A percentile compares a stretch with the other conserved stretches of the same genome.
phyloP scores from a whole-genome alignment of 2,113 vertebrate species.

The Kryptolebias marmoratus region DNA sequence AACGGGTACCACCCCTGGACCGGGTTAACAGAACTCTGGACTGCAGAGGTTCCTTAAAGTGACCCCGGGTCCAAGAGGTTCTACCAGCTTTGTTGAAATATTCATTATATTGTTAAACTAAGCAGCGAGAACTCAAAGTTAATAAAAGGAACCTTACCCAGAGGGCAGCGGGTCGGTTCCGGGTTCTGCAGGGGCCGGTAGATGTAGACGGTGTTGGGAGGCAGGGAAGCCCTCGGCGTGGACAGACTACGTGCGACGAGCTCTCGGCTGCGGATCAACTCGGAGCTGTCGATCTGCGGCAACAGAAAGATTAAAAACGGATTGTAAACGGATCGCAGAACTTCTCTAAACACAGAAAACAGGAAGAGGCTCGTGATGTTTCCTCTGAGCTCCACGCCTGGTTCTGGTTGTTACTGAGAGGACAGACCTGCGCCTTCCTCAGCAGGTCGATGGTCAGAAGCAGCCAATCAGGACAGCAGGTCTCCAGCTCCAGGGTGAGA shows the following conservation, averaged over 20 bases:
- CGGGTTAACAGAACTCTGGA: no score
- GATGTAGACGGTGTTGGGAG: slow-evolving; percentile 95
- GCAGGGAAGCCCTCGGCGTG: slow-evolving; percentile 86
- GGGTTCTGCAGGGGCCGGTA: slow-evolving; percentile 87
- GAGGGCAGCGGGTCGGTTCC: slow-evolving; percentile 39
- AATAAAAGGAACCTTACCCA: slow-evolving; percentile 30
- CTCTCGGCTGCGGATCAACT: slow-evolving; percentile 94
- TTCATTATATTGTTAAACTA: no score
- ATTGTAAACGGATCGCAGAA: no score
- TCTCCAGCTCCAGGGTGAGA: slow-evolving; percentile 96
- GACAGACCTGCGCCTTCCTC: slow-evolving; percentile 86
- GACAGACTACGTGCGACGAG: slow-evolving; percentile 90
- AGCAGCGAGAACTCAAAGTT: no score
- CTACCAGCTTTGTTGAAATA: no score
- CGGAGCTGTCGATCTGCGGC: slow-evolving; percentile 88
- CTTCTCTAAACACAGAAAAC: no score
- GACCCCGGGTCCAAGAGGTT: no score
- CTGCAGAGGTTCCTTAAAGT: no score
- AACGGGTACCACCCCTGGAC: no score
- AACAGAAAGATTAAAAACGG: neutral
- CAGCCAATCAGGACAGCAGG: slow-evolving; percentile 94
- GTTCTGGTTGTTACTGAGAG: neutral
- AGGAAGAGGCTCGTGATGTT: no score
- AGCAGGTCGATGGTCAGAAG: slow-evolving; percentile 93
- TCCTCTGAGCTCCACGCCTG: no score